Evolutionary conservation across 2,113 vertebrate genomes (phyloP), one percentile per base, ranked within the genome.

Genomic region (Vidua chalybeata): DNA sequence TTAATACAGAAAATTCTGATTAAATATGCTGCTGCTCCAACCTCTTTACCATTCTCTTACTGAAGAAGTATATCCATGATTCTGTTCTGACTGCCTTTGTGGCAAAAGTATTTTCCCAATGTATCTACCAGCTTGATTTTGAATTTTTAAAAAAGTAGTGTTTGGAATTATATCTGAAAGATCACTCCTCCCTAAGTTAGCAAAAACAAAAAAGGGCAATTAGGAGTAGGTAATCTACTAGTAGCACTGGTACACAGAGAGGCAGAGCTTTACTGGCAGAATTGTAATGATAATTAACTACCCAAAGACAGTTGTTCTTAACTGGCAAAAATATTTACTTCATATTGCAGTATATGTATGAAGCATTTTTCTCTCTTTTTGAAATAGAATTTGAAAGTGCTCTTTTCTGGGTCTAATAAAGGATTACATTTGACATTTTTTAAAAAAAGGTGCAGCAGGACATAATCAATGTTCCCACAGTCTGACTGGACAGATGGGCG

Each of bases 251-350:
- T 48, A 58, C 2, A 7, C 11, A 76, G 30, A 89, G 16, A 80
- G 84, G 15, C 3, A 12, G 3, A 37, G 15, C 4, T 84, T 91
- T 77, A 55, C 12, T 80, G 20, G 2, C 7, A 48, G 8, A 13
- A 45, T 64, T 69, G 22, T 37, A 75, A 39, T 22, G 8, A 37
- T 31, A 56, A 52, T 68, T 56, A 71, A n/a, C 11, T 55, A 76
- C 5, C 21, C 2, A 6, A 27, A 14, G 33, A 30, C 2, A 54
- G 12, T 56, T 77, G 26, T 55, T 73, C 31, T 39, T 84, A 76
- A 35, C 16, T 58, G 17, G 13, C n/a, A 76, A 85, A 96, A 94
- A 56, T 61, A 67, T 26, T 80, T 35, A 22, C 74, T 91, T 89
- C 67, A 71, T 49, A 64, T 6, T 66, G 14, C 17, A 73, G 54